Evolutionary conservation across 1,140 invertebrate species (phyloP), one percentile per base, ranked within the genome.

Genomic region (Magallana gigas): DNA sequence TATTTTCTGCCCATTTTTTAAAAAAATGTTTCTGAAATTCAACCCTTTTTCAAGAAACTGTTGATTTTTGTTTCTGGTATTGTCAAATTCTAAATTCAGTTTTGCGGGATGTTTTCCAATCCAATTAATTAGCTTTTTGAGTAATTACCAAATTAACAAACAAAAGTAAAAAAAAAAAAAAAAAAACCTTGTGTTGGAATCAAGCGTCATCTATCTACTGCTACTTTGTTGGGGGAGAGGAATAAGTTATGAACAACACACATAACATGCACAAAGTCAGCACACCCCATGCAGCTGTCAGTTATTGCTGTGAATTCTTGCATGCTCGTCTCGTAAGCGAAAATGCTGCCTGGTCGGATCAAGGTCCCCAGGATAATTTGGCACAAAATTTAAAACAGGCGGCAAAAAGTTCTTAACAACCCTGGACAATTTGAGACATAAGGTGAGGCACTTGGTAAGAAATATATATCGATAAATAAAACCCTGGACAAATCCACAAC

Each of bases 181-280:
- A 23, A 23, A 48, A 48, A 48, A 48, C 36, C 36, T 48, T 48
- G 36, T 48, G 36, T 48, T 48, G 36, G 36, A 48, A 48, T 48
- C 36, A 48, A 48, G 36, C 36, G 8, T 76, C 8, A 7, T 29
- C 4, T 23, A 76, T 29, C n/a, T 76, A 36, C 23, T 29, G 23
- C 68, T 76, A 76, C 23, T 11, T 48, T 48, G 36, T 48, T 48
- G 36, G 36, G 36, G 36, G 36, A 48, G 68, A 29, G 68, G 23
- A 4, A 29, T 23, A 29, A 23, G 68, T 76, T 76, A 76, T 48
- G 29, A 76, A 76, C 68, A 76, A 76, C 68, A 76, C 68, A 76
- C 36, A 48, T 29, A 71, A 48, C 68, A 76, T 76, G 68, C 68
- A 76, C 68, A 29, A 76, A 29, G 23, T 76, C 68, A 76, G 36